These are phyloP conservation scores for Limenitis camilla DNA, from an alignment of 2,888 invertebrate species.

Conservation along the genomic window DNA sequence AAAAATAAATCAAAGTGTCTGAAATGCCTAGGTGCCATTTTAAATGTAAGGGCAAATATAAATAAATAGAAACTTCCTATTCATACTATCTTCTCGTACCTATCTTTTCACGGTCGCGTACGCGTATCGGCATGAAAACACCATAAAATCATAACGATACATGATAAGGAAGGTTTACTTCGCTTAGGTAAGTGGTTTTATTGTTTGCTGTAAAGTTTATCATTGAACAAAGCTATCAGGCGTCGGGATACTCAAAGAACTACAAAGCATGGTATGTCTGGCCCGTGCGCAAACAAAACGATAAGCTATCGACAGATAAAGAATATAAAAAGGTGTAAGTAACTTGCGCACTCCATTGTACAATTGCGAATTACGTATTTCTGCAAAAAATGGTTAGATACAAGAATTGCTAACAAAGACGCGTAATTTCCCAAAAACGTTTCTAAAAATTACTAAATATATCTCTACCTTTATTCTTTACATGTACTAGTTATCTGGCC, in stretches of 20 bases:
- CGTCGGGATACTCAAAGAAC: constrained; percentile 39
- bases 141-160: constrained; percentile 17
- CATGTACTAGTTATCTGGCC: too few relatives aligned
- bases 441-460: too few relatives aligned
- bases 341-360: constrained; percentile 13
- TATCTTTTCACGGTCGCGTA: constrained; percentile 13
- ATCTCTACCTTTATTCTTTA: too few relatives aligned
- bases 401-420: too few relatives aligned
- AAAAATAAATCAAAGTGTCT: too few relatives aligned
- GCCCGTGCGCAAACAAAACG: constrained; percentile 34
- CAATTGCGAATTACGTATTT: constrained; percentile 1
- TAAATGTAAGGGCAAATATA: neutral
- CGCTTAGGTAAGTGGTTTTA: constrained; percentile 19
- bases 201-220: constrained; percentile 27
- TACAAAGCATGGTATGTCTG: constrained; percentile 20
- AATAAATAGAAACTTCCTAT: neutral
- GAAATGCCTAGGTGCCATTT: neutral
- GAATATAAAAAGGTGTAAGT: constrained; percentile 20
- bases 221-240: constrained; percentile 33
- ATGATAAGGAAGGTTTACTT: constrained; percentile 15
- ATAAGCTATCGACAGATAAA: constrained; percentile 31
- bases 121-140: constrained; percentile 11
- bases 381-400: too few relatives aligned
- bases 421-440: too few relatives aligned
- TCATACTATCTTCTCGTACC: neutral